Base-by-base conservation (phyloP, 64 coral and sea anemone genomes). In the Dendrophyllia cribrosa region DNA sequence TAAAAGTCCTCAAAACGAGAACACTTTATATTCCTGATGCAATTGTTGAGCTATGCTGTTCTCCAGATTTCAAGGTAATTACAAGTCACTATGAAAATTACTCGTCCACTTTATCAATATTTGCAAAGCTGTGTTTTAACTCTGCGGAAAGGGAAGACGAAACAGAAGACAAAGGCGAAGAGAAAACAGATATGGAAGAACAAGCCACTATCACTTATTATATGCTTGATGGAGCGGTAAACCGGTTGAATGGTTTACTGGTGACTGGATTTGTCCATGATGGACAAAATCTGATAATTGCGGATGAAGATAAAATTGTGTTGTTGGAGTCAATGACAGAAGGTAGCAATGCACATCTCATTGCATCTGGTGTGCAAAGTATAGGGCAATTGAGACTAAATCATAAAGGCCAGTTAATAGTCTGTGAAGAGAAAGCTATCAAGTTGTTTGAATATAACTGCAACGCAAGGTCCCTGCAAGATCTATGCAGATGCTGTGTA, bases 231-330 rank as follows among this genome's bases (percentile, higher is more conserved):
- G 95, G 90, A 9, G 59, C 93, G 83, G 79, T 66, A 69, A 77
- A 79, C 86, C 43, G 70, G 4, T 85, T 93, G 4, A 2, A 58
- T 82, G 19, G 43, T 72, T 43, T 15, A 5, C 23, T 20, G 58
- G 43, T 90, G 19, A 10, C 5, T 43, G 70, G 90, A 13, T 1
- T 96, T 55, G 90, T 53, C 47, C 95, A 96, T 64, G 95, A 96
- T 89, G 95, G 79, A 17, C 70, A 93, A 85, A 75, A 96, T 47
- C 45, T 96, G 6, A 81, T 96, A n/a, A 75, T 96, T 89, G 90
- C 86, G 3, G 84, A 77, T 44, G 51, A 69, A 11, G 15, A 44
- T 71, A 70, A 85, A 71, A 83, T 96, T 59, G 15, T 96, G 25
- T 25, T 96, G 48, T 62, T 96, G 50, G 95, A 96, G 52, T 86